Conservation (phyloP, 2,113 vertebrate species). For the Eubucco bourcierii region DNA sequence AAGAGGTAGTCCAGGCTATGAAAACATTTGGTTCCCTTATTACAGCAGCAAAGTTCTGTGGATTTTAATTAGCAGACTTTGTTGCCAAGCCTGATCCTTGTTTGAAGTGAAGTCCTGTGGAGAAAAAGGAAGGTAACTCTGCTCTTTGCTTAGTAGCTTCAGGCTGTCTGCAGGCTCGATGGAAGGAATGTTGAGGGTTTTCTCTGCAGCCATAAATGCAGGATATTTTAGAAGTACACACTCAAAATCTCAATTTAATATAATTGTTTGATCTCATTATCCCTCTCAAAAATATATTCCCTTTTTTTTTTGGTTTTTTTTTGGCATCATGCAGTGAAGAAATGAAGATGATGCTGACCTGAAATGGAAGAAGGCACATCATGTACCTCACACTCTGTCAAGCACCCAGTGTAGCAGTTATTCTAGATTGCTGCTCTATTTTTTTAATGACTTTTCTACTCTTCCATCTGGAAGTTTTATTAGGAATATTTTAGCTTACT, state of each 20-base stretch:
- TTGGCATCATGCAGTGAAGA: neutral
- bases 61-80: neutral
- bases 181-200: conserved; percentile 26
- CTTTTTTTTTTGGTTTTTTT: neutral
- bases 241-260: neutral
- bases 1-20: neutral
- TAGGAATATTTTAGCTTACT: neutral
- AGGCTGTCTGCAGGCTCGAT: neutral
- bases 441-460: neutral
- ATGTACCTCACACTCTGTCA: neutral
- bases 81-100: neutral
- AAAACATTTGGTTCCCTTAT: neutral
- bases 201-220: neutral
- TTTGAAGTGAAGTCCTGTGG: neutral
- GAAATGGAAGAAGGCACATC: neutral
- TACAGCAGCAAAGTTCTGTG: neutral
- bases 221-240: neutral
- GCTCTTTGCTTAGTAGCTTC: neutral
- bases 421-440: neutral
- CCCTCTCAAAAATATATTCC: neutral
- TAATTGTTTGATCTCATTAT: neutral
- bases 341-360: neutral
- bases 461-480: neutral
- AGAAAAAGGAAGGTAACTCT: neutral
- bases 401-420: neutral